Evolutionary conservation across 2,113 vertebrate genomes (phyloP).

Genomic region (Elanus axillaris): DNA sequence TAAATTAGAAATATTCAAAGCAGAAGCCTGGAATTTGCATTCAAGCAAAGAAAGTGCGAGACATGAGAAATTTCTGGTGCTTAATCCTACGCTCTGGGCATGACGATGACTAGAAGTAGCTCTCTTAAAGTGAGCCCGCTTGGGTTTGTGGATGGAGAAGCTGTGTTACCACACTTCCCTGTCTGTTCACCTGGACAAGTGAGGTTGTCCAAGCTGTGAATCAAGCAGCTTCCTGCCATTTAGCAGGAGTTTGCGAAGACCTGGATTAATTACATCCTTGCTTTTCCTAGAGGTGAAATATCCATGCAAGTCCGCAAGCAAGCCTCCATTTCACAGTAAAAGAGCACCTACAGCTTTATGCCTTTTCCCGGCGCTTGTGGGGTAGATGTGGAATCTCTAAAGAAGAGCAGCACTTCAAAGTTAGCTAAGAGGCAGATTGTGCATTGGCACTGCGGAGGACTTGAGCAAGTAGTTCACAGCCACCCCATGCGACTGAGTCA

Average conservation of each 20-base stretch:
- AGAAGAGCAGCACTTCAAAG: not conserved
- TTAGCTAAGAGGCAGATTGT: not conserved
- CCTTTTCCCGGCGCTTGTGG: not conserved
- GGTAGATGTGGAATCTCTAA: not conserved
- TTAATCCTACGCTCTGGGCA: not conserved
- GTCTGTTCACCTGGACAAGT: too few relatives aligned
- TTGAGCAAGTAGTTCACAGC: not conserved
- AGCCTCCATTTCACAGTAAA: not conserved
- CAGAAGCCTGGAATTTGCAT: not conserved
- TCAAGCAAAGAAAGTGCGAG: not conserved
- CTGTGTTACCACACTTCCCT: not conserved
- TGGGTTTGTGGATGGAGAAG: not conserved
- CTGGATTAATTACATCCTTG: not conserved
- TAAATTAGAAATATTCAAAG: not conserved
- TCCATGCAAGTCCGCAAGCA: not conserved
- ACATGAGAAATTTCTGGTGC: not conserved
- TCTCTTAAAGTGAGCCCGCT: not conserved
- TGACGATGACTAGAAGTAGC: not conserved
- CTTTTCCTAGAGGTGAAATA: not conserved
- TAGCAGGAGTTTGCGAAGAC: not conserved
- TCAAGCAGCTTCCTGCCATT: not conserved
- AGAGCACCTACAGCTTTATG: not conserved
- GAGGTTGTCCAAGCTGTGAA: not conserved
- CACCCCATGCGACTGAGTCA: accelerated
- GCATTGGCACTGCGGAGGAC: not conserved